Percentiles rank a stretch among this genome's conserved stretches.
phyloP scores from a whole-genome alignment of 2,113 vertebrate genomes.

The Salminus brasiliensis region DNA sequence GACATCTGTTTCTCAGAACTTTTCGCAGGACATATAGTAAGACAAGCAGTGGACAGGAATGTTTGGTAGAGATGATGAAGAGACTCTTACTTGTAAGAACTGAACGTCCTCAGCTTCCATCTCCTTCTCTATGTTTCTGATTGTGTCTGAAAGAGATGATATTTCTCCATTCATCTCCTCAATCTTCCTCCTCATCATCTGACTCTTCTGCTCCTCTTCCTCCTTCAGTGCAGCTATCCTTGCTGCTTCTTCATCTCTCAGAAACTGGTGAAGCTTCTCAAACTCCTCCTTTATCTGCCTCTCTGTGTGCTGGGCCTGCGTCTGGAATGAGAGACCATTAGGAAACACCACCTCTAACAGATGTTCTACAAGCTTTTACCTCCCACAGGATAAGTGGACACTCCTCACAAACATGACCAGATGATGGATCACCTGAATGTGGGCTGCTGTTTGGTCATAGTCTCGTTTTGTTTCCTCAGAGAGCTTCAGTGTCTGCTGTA shows the following conservation, averaged over 20 bases:
- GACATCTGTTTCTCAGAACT: no score
- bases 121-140: not conserved
- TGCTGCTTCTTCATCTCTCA: not conserved
- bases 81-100: not conserved
- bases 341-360: not conserved
- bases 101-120: not conserved
- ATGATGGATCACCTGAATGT: conserved; percentile 31
- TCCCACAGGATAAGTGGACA: no score
- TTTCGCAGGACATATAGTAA: no score
- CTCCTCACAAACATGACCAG: no score
- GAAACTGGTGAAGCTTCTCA: not conserved
- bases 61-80: no score
- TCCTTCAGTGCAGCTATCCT: not conserved
- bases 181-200: not conserved
- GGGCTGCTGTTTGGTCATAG: not conserved
- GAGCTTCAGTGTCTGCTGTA: conserved; percentile 32
- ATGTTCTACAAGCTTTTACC: no score
- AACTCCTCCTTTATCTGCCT: not conserved
- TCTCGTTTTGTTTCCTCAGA: not conserved
- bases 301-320: not conserved
- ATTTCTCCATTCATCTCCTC: not conserved
- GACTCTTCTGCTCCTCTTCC: not conserved
- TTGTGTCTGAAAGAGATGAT: not conserved
- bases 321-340: not conserved
- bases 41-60: no score